phyloP scores from a whole-genome alignment of 1,140 invertebrate species.

The Thaumetopoea pityocampa region DNA sequence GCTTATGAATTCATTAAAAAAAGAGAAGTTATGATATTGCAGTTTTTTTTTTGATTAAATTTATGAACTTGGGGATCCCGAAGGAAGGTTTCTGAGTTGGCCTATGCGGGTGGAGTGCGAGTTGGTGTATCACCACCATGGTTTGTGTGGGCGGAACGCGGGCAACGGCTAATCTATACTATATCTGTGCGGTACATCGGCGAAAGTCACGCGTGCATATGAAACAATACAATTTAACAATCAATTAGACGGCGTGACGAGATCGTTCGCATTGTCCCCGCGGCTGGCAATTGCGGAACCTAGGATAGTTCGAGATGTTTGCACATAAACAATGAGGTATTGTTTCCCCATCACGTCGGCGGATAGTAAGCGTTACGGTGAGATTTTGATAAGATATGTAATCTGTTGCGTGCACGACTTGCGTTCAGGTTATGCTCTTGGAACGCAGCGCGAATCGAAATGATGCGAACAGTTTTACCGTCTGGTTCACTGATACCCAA shows the following conservation, averaged over 20 bases:
- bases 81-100: no score
- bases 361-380: conserved; percentile 38
- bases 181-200: conserved; percentile 3
- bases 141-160: no score
- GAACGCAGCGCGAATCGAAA: conserved; percentile 5
- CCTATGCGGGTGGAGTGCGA: no score
- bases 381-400: conserved; percentile 45
- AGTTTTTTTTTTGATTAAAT: no score
- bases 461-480: conserved; percentile 14
- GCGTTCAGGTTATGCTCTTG: conserved; percentile 1
- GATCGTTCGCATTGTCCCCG: conserved; percentile 21
- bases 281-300: neutral
- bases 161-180: no score
- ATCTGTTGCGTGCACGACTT: conserved; percentile 28
- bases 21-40: no score
- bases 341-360: conserved; percentile 32
- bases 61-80: no score
- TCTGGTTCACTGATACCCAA: no score
- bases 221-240: conserved; percentile 21
- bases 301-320: conserved; percentile 17
- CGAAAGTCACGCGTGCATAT: conserved; percentile 20
- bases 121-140: no score
- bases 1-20: no score
- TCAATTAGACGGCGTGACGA: conserved; percentile 18
- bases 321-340: conserved; percentile 42